Conservation (phyloP, 2,797 vertebrate species). For the Fistularia tabacaria region DNA sequence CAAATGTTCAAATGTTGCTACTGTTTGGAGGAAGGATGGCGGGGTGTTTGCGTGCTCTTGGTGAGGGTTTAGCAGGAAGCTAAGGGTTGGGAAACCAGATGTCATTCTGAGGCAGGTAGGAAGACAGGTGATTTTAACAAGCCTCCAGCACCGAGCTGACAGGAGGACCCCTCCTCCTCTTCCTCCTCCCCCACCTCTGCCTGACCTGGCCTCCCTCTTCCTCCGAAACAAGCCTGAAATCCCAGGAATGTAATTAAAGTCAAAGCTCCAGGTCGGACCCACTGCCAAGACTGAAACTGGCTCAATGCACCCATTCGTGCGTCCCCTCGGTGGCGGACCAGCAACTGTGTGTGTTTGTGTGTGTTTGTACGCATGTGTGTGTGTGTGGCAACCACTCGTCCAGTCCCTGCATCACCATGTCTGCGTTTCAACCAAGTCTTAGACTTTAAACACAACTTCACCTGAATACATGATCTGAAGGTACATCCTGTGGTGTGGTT, state of each 20-base stretch:
- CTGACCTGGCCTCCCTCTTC: slow-evolving; percentile 15
- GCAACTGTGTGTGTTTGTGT: too few species aligned
- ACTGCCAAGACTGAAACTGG: slow-evolving; percentile 20
- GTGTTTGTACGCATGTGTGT: too few species aligned
- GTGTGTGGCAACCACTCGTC: too few species aligned
- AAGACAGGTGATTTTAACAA: slow-evolving; percentile 66
- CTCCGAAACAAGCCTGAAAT: slow-evolving; percentile 45
- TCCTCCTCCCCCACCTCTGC: slow-evolving; percentile 3
- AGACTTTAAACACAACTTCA: too few species aligned
- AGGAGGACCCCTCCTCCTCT: slow-evolving; percentile 30
- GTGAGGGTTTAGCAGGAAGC: slow-evolving; percentile 27
- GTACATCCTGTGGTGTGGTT: too few species aligned
- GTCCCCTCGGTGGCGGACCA: too few species aligned
- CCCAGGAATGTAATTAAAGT: slow-evolving; percentile 68
- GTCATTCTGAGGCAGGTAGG: slow-evolving; percentile 54
- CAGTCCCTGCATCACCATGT: too few species aligned
- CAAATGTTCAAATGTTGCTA: slow-evolving; percentile 68
- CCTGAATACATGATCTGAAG: too few species aligned
- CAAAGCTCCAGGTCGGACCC: slow-evolving; percentile 37
- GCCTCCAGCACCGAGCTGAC: slow-evolving; percentile 48
- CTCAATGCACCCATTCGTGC: slow-evolving; percentile 3
- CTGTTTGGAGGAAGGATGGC: slow-evolving; percentile 50
- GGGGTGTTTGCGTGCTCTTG: slow-evolving; percentile 25
- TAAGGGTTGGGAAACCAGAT: slow-evolving; percentile 61
- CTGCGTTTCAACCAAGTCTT: too few species aligned